A percentile compares a stretch with the other conserved stretches of the same genome.
These are phyloP conservation scores for Cerceris rybyensis DNA, from an alignment of 2,888 invertebrate species.

Conservation along the genomic window DNA sequence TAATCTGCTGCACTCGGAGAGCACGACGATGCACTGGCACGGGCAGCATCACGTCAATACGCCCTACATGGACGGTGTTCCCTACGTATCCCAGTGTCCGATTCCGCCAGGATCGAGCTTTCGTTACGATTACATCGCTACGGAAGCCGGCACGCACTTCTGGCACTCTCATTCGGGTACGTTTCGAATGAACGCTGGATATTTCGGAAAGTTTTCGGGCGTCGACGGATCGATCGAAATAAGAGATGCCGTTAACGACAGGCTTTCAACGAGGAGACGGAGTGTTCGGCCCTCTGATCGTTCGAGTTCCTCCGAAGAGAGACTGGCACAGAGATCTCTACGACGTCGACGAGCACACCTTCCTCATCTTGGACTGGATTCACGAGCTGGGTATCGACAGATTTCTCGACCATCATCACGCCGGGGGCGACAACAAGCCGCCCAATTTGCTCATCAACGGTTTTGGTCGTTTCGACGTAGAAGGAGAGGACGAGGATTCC, in stretches of 20 bases:
- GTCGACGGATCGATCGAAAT: too few species aligned
- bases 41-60: conserved; percentile 91
- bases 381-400: conserved; percentile 88
- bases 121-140: conserved; percentile 89
- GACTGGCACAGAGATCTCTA: conserved; percentile 88
- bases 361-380: conserved; percentile 92
- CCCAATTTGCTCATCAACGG: conserved; percentile 92
- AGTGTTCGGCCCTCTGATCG: conserved; percentile 90
- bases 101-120: conserved; percentile 89
- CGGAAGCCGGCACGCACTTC: conserved; percentile 91
- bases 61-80: conserved; percentile 95
- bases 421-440: conserved; percentile 91
- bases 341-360: conserved; percentile 91
- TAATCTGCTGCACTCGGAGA: conserved; percentile 90
- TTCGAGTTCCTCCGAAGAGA: conserved; percentile 86
- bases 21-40: conserved; percentile 96
- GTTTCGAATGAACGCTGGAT: not conserved
- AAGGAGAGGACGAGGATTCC: conserved; percentile 75
- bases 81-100: conserved; percentile 93
- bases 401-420: conserved; percentile 93
- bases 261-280: conserved; percentile 95
- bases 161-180: conserved; percentile 90
- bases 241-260: conserved; percentile 60
- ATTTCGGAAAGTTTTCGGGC: not conserved
- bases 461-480: conserved; percentile 85